A percentile compares a stretch with the other conserved stretches of the same genome.
Conservation (phyloP, 1,140 invertebrate genomes). For the Drosophila kurseongensis region DNA sequence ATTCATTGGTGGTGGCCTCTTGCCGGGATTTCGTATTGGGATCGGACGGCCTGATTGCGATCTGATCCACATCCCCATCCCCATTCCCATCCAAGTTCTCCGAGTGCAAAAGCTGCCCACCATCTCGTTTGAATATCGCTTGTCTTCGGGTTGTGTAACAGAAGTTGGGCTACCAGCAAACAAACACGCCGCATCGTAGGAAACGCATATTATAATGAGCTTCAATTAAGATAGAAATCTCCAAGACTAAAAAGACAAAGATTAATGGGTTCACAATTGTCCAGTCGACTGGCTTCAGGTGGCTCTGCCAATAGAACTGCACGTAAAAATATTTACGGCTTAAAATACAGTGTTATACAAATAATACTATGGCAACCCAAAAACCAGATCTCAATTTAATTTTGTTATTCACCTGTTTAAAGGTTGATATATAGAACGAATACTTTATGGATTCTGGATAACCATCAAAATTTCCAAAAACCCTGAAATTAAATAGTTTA, state of each 20-base stretch:
- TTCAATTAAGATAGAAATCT: slow-evolving; percentile 82
- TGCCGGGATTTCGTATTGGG: slow-evolving; percentile 45
- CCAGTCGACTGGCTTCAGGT: slow-evolving; percentile 61
- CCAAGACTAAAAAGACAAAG: slow-evolving; percentile 76
- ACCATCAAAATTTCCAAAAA: too few species aligned
- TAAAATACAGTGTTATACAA: too few species aligned
- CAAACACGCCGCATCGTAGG: slow-evolving; percentile 49
- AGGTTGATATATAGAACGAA: too few species aligned
- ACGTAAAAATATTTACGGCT: slow-evolving; percentile 8
- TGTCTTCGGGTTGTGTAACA: slow-evolving; percentile 54
- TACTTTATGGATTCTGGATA: too few species aligned
- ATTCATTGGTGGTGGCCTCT: slow-evolving; percentile 82
- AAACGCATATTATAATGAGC: slow-evolving; percentile 82
- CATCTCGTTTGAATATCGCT: slow-evolving; percentile 21
- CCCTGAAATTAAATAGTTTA: too few species aligned
- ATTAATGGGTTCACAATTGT: slow-evolving; percentile 80
- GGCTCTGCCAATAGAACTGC: slow-evolving; percentile 38
- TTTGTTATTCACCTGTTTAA: too few species aligned
- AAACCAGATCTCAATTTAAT: too few species aligned
- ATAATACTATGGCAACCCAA: too few species aligned
- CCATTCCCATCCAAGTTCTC: slow-evolving; percentile 6
- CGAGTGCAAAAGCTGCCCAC: slow-evolving; percentile 63
- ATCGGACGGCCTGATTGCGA: slow-evolving; percentile 63
- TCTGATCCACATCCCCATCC: slow-evolving; percentile 43
- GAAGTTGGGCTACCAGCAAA: slow-evolving; percentile 40